Evolutionary conservation across 2,888 invertebrate species (phyloP).

Genomic region (Drosophila hamatofila): DNA sequence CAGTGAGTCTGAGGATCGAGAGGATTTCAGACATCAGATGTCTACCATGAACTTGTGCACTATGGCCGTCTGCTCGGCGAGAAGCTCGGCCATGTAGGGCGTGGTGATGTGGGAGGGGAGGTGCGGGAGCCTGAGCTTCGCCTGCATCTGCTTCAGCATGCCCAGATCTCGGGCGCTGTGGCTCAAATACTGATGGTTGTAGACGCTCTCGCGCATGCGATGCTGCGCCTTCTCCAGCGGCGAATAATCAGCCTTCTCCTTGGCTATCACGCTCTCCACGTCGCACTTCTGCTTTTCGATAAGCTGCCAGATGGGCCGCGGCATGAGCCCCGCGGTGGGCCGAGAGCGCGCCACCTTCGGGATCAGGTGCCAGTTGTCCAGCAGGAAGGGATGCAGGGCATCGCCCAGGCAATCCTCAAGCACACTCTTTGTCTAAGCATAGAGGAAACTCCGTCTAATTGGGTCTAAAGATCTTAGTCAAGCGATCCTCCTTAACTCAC

Average conservation of each 20-base stretch:
- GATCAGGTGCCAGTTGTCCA: conserved; percentile 51
- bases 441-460: not conserved
- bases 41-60: conserved; percentile 75
- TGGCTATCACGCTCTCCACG: conserved; percentile 71
- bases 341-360: conserved; percentile 11
- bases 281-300: conserved; percentile 73
- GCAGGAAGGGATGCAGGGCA: conserved; percentile 69
- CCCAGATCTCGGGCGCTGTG: conserved; percentile 72
- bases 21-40: not conserved
- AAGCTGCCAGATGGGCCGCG: conserved; percentile 76
- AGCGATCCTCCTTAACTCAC: conserved; percentile 28
- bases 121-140: conserved; percentile 58
- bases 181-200: conserved; percentile 77
- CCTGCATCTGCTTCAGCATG: conserved; percentile 64
- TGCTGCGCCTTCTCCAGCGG: conserved; percentile 75
- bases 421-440: conserved; percentile 41
- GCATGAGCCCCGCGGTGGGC: conserved; percentile 34
- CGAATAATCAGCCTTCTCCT: conserved; percentile 59
- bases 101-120: conserved; percentile 59
- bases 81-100: conserved; percentile 57
- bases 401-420: conserved; percentile 77
- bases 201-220: conserved; percentile 57
- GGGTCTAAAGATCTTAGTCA: not conserved
- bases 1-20: not conserved
- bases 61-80: conserved; percentile 58